These are phyloP conservation scores for Octodon degus DNA, from an alignment of 2,113 vertebrate genomes.

Conservation along the genomic window DNA sequence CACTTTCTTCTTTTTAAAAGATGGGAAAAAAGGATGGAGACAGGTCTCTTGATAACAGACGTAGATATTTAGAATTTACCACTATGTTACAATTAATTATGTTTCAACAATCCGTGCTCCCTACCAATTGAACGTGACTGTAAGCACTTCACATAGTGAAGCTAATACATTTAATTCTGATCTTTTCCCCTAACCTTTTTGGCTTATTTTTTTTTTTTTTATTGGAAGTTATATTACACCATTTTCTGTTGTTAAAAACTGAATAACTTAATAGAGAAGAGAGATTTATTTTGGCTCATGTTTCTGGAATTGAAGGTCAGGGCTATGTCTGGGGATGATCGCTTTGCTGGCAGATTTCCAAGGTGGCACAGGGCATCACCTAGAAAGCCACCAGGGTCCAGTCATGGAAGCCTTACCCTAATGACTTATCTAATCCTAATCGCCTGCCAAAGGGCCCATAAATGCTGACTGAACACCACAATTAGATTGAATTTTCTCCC, in stretches of 20 bases:
- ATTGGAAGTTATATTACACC: not conserved
- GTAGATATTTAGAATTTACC: not conserved
- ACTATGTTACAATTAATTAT: not conserved
- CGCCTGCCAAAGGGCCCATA: not conserved
- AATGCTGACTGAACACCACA: not conserved
- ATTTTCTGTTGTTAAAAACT: not conserved
- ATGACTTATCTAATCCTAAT: not conserved
- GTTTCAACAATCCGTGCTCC: not conserved
- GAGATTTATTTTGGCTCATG: not conserved
- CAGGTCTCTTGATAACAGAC: not conserved
- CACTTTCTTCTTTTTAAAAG: not conserved
- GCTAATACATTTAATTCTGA: not conserved
- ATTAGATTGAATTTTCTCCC: not conserved
- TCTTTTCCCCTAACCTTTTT: not conserved
- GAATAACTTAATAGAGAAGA: not conserved
- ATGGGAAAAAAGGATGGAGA: not conserved
- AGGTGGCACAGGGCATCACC: not conserved
- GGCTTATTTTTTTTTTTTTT: not conserved
- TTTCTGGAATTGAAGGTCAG: not conserved
- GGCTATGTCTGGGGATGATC: not conserved
- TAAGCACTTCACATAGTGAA: not conserved
- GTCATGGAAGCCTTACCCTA: not conserved
- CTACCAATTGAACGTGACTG: not conserved
- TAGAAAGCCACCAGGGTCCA: not conserved
- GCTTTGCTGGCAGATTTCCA: not conserved